A percentile compares a stretch with the other conserved stretches of the same genome.
phyloP scores from a whole-genome alignment of 2,113 vertebrate genomes.

The Sclerurus mexicanus region DNA sequence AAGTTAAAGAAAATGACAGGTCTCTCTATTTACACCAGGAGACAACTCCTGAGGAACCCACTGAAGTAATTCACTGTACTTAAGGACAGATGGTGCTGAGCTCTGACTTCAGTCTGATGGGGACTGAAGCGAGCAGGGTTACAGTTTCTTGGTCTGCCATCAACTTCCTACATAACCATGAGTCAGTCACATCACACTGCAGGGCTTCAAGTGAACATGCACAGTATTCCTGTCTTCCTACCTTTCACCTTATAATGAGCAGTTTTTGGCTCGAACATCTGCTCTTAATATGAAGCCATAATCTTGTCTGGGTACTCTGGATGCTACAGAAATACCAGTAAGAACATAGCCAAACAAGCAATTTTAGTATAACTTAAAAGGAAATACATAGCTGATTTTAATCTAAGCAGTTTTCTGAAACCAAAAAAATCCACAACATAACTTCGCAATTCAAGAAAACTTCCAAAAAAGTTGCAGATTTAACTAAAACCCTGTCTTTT shows the following conservation, averaged over 20 bases:
- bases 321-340: neutral
- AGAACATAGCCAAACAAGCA: neutral
- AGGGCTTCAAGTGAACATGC: neutral
- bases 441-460: neutral
- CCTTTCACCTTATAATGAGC: neutral
- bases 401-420: neutral
- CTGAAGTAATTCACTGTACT: neutral
- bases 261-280: neutral
- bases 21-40: neutral
- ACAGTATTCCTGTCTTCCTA: neutral
- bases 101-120: neutral
- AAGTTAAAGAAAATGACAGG: neutral
- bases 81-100: fast-evolving
- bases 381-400: neutral
- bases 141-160: neutral
- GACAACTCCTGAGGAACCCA: neutral
- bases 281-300: neutral
- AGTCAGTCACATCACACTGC: neutral
- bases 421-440: neutral
- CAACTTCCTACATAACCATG: neutral
- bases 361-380: neutral
- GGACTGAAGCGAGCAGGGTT: neutral
- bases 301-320: neutral
- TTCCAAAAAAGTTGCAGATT: neutral
- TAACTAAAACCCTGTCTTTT: neutral